Evolutionary conservation across 1,140 invertebrate genomes (phyloP).

Genomic region (Zaprionus inermis): DNA sequence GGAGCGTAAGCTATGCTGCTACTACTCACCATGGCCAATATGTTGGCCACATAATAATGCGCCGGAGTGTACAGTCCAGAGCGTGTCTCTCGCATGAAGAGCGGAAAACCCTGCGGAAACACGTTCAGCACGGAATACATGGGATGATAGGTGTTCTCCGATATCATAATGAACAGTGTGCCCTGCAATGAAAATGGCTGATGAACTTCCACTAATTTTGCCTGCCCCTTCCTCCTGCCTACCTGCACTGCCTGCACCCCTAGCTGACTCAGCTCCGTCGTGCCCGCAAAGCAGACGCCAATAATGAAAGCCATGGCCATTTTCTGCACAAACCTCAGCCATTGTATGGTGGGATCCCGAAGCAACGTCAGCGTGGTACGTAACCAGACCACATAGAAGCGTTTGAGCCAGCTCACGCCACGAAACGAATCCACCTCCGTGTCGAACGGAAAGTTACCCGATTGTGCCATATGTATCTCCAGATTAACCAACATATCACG

Average conservation of each 20-base stretch:
- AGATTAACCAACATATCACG: constrained; percentile 89
- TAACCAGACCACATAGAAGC: constrained; percentile 89
- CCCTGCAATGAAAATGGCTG: constrained; percentile 85
- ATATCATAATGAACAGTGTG: constrained; percentile 92
- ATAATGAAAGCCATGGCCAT: constrained; percentile 91
- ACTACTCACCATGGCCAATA: constrained; percentile 90
- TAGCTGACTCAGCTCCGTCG: constrained; percentile 88
- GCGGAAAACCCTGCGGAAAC: constrained; percentile 91
- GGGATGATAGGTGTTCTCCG: constrained; percentile 94
- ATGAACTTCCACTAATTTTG: neutral
- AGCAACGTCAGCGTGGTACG: constrained; percentile 88
- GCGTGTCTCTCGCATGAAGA: constrained; percentile 91
- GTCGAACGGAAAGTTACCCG: constrained; percentile 82
- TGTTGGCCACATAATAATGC: constrained; percentile 90
- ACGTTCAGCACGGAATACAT: constrained; percentile 93
- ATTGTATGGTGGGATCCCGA: constrained; percentile 90
- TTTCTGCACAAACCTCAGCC: constrained; percentile 90
- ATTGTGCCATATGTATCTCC: constrained; percentile 86
- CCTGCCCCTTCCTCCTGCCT: neutral
- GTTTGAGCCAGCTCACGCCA: constrained; percentile 87
- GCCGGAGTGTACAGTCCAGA: constrained; percentile 90
- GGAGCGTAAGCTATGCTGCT: neutral
- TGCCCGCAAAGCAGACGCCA: constrained; percentile 91
- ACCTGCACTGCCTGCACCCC: constrained; percentile 91
- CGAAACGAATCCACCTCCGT: constrained; percentile 84